These are phyloP conservation scores for Gymnodraco acuticeps DNA, from an alignment of 2,797 vertebrate species.

Conservation along the genomic window DNA sequence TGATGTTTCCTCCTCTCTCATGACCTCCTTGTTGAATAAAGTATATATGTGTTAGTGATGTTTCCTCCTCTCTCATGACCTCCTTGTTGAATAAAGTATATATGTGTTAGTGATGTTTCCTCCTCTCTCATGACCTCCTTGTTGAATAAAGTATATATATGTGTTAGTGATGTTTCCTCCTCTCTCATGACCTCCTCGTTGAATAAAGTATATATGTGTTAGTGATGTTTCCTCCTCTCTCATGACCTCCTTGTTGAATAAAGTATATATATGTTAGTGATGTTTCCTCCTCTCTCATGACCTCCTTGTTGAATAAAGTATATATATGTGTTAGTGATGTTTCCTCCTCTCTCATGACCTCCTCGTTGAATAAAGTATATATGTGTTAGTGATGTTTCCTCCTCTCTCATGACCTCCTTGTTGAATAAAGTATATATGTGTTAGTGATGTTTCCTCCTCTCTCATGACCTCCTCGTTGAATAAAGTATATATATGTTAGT, in stretches of 20 bases:
- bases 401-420: conserved; percentile 97
- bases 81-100: too few species aligned
- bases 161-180: too few species aligned
- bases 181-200: conserved; percentile 99
- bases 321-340: too few species aligned
- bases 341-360: conserved; percentile 92
- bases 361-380: too few species aligned
- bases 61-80: conserved; percentile 90
- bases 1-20: not conserved
- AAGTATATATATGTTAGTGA: too few species aligned
- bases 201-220: too few species aligned
- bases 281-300: conserved; percentile 88
- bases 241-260: conserved; percentile 99
- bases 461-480: conserved; percentile 99
- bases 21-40: not conserved
- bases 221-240: conserved; percentile 70
- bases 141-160: too few species aligned
- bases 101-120: too few species aligned
- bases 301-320: conserved; percentile 99
- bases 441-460: conserved; percentile 48
- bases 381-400: too few species aligned
- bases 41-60: too few species aligned
- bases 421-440: too few species aligned
- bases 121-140: conserved; percentile 97
- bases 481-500: too few species aligned